Conservation (phyloP, 2,888 invertebrate genomes). For the Oasisia sp. region DNA sequence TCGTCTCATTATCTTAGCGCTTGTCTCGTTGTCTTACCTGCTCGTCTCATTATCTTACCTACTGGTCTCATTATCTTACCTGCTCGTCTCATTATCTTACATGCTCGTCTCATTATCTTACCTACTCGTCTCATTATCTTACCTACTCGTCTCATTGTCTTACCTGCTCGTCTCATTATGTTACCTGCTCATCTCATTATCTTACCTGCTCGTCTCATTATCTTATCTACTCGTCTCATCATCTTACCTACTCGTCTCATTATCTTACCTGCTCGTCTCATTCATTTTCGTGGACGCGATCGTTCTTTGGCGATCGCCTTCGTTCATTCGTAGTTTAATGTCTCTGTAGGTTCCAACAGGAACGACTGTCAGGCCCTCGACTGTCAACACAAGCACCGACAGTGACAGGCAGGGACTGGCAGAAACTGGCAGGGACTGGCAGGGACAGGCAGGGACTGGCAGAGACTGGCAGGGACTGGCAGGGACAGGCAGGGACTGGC, state of each 20-base stretch:
- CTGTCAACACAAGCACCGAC: slow-evolving; percentile 35
- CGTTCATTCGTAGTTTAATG: slow-evolving; percentile 41
- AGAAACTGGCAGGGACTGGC: too few species aligned
- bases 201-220: too few species aligned
- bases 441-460: too few species aligned
- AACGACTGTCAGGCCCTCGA: slow-evolving; percentile 41
- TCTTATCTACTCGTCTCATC: slow-evolving; percentile 47
- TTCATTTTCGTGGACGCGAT: slow-evolving; percentile 50
- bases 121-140: neutral
- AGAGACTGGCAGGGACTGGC: too few species aligned
- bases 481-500: too few species aligned
- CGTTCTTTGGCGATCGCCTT: slow-evolving; percentile 45
- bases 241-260: neutral
- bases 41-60: slow-evolving; percentile 51
- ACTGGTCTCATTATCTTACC: slow-evolving; percentile 31
- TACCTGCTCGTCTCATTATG: slow-evolving; percentile 46
- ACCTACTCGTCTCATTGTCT: slow-evolving; percentile 51
- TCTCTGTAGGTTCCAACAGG: slow-evolving; percentile 44
- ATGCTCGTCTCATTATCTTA: too few species aligned
- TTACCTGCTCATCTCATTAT: slow-evolving; percentile 49
- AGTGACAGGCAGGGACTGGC: neutral
- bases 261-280: slow-evolving; percentile 45
- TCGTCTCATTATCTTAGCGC: too few species aligned
- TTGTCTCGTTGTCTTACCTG: slow-evolving; percentile 36
- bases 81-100: slow-evolving; percentile 51